Evolutionary conservation across 2,113 vertebrate genomes (phyloP), one percentile per base, ranked within the genome.

Genomic region (Microtus richardsoni): DNA sequence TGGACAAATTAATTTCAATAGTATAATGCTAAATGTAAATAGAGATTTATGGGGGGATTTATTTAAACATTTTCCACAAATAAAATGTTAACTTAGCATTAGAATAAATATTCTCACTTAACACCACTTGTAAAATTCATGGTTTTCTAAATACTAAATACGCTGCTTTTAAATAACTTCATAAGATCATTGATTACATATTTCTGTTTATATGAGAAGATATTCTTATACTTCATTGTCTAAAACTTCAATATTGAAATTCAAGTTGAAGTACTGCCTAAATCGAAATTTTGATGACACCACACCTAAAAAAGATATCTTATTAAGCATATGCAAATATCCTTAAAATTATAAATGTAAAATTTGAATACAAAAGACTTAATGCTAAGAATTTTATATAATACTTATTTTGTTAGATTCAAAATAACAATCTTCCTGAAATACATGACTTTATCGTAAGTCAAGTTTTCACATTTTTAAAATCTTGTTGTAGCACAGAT

Each of bases 11-110:
- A 78, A 79, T 82, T 60, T 64, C 66, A 79, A 90, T 66, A 91
- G 49, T 44, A 1, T 47, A 30, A 52, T 68, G 49, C 84, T 73
- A 95, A n/a, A 75, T 30, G 1, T 36, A 88, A 79, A 82, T 77
- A 17, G 6, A 91, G 11, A 94, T 28, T 74, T 68, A 21, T 9
- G 19, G 58, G 1, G 2, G 14, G 66, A 1, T 77, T 22, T 78
- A 19, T 28, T 39, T 49, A 74, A 88, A 39, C 28, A 60, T 71
- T 94, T 95, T 75, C 17, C 33, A 87, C 16, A 82, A 86, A 79
- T 91, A 78, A 12, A 91, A 87, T 62, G 89, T 84, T 86, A 89
- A 71, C 10, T 30, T 52, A 90, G 88, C 19, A 66, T 33, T 70
- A 62, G 16, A 89, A 86, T 66, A 52, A 62, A 71, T 36, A 52